Evolutionary conservation across 2,797 vertebrate genomes (phyloP), one percentile per base, ranked within the genome.

Genomic region (Myripristis jacobus): DNA sequence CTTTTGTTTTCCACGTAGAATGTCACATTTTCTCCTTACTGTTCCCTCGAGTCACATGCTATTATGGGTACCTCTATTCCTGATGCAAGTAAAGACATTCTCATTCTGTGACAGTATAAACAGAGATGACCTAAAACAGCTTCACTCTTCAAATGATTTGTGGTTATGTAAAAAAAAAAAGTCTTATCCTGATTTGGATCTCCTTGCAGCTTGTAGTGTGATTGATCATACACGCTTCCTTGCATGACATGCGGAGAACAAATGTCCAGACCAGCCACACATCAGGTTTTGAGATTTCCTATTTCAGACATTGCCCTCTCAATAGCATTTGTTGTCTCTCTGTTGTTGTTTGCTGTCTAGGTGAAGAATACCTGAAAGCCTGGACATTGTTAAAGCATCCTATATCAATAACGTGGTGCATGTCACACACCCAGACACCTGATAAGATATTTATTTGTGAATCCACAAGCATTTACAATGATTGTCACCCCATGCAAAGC

Each of bases 261-360:
- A 84, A 82, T 82, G 74, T 69, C 59, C 71, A 51, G 52, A 75
- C 22, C 65, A 58, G 62, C 58, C 44, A 38, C 31, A 19, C 31
- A 38, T 73, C 62, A 47, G 51, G 16, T 25, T 72, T 57, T 29
- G 34, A 53, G 38, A 43, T 66, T 70, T 77, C 8, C 31, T n/a
- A 5, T 9, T 61, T 43, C 31, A 66, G 48, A 44, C 43, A 11
- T 44, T 62, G 6, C 21, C 57, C 27, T 81, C 51, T 77, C 8
- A 29, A 29, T 54, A 12, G 69, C 34, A 64, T 50, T 76, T 84
- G 77, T 82, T 81, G 73, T 88, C 63, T 12, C 60, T 77, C 64
- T 70, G 76, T 83, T 86, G 50, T 78, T 15, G 51, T 9, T 1
- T 48, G 82, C 88, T 70, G 38, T 75, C 78, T 69, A 50, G 77